A percentile compares a stretch with the other conserved stretches of the same genome.
These are phyloP conservation scores for Silurus meridionalis DNA, from an alignment of 2,113 vertebrate genomes.

Conservation along the genomic window DNA sequence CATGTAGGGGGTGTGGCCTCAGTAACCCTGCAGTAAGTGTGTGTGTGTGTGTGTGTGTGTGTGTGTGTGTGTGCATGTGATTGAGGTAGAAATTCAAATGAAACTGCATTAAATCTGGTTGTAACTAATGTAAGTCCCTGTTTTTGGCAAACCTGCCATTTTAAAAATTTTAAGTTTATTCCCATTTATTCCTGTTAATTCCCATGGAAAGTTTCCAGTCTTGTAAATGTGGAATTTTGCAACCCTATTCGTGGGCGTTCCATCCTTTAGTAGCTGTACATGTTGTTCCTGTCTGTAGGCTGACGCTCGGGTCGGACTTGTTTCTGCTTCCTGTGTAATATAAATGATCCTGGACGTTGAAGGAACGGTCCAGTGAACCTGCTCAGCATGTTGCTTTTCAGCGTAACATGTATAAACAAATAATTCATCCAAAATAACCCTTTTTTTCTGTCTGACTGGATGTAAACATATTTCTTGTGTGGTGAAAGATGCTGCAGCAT, in stretches of 20 bases:
- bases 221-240: too few relatives aligned
- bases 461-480: not conserved
- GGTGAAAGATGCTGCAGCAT: not conserved
- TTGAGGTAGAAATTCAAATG: too few relatives aligned
- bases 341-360: slow-evolving; percentile 39
- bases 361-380: slow-evolving; percentile 3
- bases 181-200: too few relatives aligned
- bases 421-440: slow-evolving; percentile 54
- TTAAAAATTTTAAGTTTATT: too few relatives aligned
- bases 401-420: slow-evolving; percentile 63
- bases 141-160: too few relatives aligned
- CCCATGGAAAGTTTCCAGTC: too few relatives aligned
- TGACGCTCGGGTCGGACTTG: slow-evolving; percentile 18
- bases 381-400: slow-evolving; percentile 65
- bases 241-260: not conserved
- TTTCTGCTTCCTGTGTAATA: slow-evolving; percentile 48
- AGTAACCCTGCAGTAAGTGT: too few relatives aligned
- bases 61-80: too few relatives aligned
- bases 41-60: too few relatives aligned
- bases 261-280: not conserved
- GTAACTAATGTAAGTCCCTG: too few relatives aligned
- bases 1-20: too few relatives aligned
- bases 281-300: not conserved
- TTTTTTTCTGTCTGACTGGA: not conserved
- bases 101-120: too few relatives aligned